These are phyloP conservation scores for Leuciscus idus DNA, from an alignment of 2,113 vertebrate genomes.

Conservation along the genomic window DNA sequence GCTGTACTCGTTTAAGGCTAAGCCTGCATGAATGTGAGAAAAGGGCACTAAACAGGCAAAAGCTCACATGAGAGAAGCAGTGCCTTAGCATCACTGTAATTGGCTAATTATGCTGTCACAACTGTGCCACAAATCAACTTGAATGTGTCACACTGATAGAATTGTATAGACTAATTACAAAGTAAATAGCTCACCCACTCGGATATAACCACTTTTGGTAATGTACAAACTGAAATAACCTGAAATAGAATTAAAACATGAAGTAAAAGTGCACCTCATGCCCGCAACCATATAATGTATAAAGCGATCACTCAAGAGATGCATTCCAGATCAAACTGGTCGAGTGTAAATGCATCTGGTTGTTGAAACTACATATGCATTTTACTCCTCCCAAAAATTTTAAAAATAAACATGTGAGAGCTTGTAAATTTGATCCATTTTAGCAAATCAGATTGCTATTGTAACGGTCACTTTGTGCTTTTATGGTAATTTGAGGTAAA, in stretches of 20 bases:
- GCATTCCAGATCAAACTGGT: too few relatives aligned
- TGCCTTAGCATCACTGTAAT: not conserved
- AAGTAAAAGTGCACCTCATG: not conserved
- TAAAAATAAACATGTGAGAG: too few relatives aligned
- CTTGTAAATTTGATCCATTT: too few relatives aligned
- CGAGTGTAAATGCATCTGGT: too few relatives aligned
- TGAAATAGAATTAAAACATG: not conserved
- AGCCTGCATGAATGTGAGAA: not conserved
- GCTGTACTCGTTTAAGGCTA: not conserved
- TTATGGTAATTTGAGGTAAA: too few relatives aligned
- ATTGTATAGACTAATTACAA: not conserved
- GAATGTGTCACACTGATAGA: not conserved
- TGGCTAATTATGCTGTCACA: not conserved
- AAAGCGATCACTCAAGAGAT: not conserved
- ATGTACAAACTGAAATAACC: not conserved
- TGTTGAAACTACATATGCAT: too few relatives aligned
- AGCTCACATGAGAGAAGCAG: not conserved
- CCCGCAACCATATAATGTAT: not conserved
- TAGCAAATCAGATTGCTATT: too few relatives aligned
- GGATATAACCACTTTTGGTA: not conserved
- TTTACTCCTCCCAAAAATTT: too few relatives aligned
- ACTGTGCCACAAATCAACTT: not conserved
- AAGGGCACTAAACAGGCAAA: not conserved
- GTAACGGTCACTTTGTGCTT: too few relatives aligned
- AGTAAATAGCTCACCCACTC: not conserved